Evolutionary conservation across 1,140 invertebrate genomes (phyloP).

Genomic region (Pachyrhynchus sulphureomaculatus): DNA sequence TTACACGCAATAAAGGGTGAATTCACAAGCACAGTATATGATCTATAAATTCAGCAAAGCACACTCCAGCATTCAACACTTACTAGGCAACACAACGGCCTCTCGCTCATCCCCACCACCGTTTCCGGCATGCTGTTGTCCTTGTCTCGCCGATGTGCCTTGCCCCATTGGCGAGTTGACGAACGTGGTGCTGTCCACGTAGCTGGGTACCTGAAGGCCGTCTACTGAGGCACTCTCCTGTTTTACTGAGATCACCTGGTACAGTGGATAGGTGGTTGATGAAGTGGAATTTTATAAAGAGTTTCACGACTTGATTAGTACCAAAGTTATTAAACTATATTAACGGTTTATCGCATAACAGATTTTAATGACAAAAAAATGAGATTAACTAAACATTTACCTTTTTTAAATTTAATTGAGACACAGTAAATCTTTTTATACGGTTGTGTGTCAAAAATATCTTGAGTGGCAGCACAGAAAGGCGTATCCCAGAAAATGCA

Average conservation of each 20-base stretch:
- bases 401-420: too few species aligned
- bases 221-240: conserved; percentile 55
- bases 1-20: too few species aligned
- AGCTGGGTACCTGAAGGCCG: conserved; percentile 56
- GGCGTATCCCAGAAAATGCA: too few species aligned
- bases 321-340: too few species aligned
- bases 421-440: too few species aligned
- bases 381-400: too few species aligned
- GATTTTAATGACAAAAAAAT: too few species aligned
- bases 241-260: conserved; percentile 53
- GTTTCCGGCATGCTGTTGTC: conserved; percentile 29
- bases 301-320: neutral
- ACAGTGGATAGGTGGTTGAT: conserved; percentile 2
- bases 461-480: too few species aligned
- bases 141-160: conserved; percentile 39
- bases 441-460: too few species aligned
- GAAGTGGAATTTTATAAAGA: neutral
- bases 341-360: too few species aligned
- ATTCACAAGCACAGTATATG: too few species aligned
- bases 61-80: conserved; percentile 30
- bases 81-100: conserved; percentile 48
- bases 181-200: conserved; percentile 64
- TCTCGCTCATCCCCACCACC: conserved; percentile 45
- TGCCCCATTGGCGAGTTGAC: conserved; percentile 59
- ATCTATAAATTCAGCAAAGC: neutral